Base-by-base conservation (phyloP, 2,797 vertebrate species). In the Buceros bicornis region DNA sequence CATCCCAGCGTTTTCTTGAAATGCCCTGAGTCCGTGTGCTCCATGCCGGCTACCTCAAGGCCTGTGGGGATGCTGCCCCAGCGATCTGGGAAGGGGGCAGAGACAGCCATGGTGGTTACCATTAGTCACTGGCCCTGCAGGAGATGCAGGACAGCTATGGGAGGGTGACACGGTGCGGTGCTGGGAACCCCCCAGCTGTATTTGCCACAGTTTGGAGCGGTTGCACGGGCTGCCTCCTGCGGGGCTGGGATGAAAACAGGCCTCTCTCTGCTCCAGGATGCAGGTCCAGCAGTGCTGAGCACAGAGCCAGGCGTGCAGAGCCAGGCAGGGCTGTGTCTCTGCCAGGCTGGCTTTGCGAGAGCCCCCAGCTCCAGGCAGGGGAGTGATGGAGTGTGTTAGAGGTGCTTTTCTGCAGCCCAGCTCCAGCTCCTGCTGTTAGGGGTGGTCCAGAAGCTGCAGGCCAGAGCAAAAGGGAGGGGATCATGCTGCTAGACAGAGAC, bases 341-440 rank as follows among this genome's bases (percentile, higher is more conserved):
- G 40, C 6, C 0, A 0, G 8, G 7, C 0, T 61, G 70, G 82
- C 58, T 77, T 54, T 28, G 56, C 0, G 1, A 73, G 51, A 85
- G 56, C 26, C 45, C 24, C 64, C 15, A 6, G 76, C 35, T 70
- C 53, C 51, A 24, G 77, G 43, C 33, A 57, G 62, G 17, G 29
- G 13, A 58, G 40, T 0, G 0, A 31, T 16, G 35, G 61, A 72
- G 13, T 42, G 35, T n/a, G 6, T 5, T 2, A 3, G 54, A 83
- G 73, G 16, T 24, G 61, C 57, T 54, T 64, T n/a, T 70, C 62
- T 58, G 61, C 82, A n/a, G 64, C 33, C 42, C 1, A 0, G 37
- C 45, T 45, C 67, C 0, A 0, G 58, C 37, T 87, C 53, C 56
- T 50, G 42, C 65, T 3, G 0, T 43, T 3, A 0, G 22, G 54